Percentiles rank a stretch among this genome's conserved stretches.
Evolutionary conservation across 2,113 vertebrate species (phyloP).

Genomic region (Pristiophorus japonicus): DNA sequence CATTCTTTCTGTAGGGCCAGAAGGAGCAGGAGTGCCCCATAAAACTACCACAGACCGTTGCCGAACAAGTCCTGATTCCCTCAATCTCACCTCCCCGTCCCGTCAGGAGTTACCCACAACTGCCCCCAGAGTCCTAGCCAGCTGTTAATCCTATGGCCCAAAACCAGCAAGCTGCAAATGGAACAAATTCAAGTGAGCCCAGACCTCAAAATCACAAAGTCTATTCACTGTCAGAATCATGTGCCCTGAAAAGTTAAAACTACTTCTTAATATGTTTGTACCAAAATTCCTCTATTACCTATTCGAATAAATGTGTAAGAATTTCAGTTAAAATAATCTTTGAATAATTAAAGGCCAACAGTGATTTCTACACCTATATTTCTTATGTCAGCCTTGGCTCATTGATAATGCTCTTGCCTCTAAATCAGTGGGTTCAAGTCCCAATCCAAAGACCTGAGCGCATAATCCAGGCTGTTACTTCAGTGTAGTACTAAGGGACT

Average conservation of each 20-base stretch:
- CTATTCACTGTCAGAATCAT: too few species aligned
- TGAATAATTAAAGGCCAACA: not conserved
- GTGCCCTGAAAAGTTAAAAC: too few species aligned
- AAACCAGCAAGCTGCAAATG: not conserved
- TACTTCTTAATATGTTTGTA: not conserved
- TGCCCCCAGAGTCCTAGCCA: not conserved
- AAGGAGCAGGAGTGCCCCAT: too few species aligned
- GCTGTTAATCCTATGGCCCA: not conserved
- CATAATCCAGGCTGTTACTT: too few species aligned
- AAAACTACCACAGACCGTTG: too few species aligned
- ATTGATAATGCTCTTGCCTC: not conserved
- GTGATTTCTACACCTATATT: not conserved
- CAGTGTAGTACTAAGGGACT: not conserved
- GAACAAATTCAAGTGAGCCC: not conserved
- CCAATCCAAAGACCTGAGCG: not conserved
- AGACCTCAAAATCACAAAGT: too few species aligned
- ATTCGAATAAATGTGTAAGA: not conserved
- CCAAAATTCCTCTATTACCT: not conserved
- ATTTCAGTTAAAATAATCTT: not conserved
- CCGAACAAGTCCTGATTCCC: not conserved
- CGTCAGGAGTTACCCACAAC: too few species aligned
- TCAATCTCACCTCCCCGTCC: not conserved
- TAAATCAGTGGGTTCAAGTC: not conserved
- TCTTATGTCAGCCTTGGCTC: too few species aligned
- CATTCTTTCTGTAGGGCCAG: too few species aligned